Conservation (phyloP, 2,888 invertebrate genomes). For the Nasonia oneida region DNA sequence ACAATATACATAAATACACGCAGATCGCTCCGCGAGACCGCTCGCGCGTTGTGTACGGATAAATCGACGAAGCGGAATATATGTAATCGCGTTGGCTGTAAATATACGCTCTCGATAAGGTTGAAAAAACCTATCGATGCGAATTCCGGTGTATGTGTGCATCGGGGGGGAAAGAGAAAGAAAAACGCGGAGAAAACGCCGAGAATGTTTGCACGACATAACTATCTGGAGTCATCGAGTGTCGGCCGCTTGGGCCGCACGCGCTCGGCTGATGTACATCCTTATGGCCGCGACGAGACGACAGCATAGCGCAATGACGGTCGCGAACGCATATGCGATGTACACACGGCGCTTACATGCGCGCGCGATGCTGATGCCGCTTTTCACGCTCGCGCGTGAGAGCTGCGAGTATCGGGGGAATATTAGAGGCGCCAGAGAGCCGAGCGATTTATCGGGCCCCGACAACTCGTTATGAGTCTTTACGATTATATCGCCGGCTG, state of each 20-base stretch:
- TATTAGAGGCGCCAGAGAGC: not conserved
- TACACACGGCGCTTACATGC: not conserved
- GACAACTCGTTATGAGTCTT: not conserved
- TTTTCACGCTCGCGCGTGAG: not conserved
- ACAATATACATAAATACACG: too few relatives aligned
- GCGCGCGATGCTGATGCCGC: not conserved
- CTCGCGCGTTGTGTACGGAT: too few relatives aligned
- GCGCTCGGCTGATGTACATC: not conserved
- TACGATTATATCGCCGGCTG: not conserved
- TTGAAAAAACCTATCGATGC: not conserved
- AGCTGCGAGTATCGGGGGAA: not conserved
- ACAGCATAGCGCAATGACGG: not conserved
- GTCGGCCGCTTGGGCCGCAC: not conserved
- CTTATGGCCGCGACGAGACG: not conserved
- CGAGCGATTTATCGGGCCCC: slow-evolving; percentile 7
- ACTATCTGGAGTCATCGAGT: slow-evolving; percentile 15
- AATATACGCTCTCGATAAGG: too few relatives aligned
- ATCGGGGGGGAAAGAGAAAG: not conserved
- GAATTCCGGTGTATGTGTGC: not conserved
- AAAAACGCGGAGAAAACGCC: not conserved
- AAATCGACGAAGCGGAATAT: too few relatives aligned
- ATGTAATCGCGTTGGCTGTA: too few relatives aligned
- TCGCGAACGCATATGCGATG: not conserved
- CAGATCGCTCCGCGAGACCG: too few relatives aligned
- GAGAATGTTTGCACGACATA: not conserved